Conservation (phyloP, 30 jellyfish, hydroid and myxozoan genomes). For the Chrysaora quinquecirrha region DNA sequence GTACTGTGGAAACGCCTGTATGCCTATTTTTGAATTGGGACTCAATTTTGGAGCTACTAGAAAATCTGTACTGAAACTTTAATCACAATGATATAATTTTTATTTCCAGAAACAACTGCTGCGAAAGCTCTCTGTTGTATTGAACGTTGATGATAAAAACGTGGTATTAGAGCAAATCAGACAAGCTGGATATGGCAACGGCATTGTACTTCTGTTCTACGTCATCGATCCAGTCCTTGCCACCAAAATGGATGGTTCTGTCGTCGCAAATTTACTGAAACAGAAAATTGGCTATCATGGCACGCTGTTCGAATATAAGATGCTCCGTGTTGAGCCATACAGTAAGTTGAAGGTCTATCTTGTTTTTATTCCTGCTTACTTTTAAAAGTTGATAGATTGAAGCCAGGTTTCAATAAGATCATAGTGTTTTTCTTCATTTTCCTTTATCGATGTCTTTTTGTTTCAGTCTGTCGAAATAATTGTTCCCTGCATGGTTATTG, state of each 20-base stretch:
- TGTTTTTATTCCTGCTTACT: too few species aligned
- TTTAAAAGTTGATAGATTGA: too few species aligned
- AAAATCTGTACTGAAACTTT: too few species aligned
- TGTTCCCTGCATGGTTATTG: slow-evolving; percentile 97
- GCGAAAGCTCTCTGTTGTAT: slow-evolving; percentile 86
- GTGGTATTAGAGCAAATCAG: slow-evolving; percentile 81
- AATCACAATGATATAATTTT: too few species aligned
- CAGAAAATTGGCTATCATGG: slow-evolving; percentile 97
- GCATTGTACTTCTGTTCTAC: slow-evolving; percentile 78
- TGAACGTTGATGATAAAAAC: slow-evolving; percentile 79
- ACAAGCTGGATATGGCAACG: slow-evolving; percentile 78
- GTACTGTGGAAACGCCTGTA: too few species aligned
- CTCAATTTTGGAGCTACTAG: too few species aligned
- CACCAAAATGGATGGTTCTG: slow-evolving; percentile 72
- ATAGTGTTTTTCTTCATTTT: too few species aligned
- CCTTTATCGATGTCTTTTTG: neutral
- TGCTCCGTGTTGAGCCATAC: slow-evolving; percentile 89
- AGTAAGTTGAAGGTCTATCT: slow-evolving; percentile 59
- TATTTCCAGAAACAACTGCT: slow-evolving; percentile 87
- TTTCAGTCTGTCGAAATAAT: slow-evolving; percentile 92
- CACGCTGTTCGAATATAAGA: slow-evolving; percentile 78
- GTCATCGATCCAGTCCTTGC: slow-evolving; percentile 74
- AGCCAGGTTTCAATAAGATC: too few species aligned
- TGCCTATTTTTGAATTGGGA: too few species aligned
- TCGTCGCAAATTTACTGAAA: slow-evolving; percentile 86